A percentile compares a stretch with the other conserved stretches of the same genome.
Conservation (phyloP, 1,140 invertebrate genomes). For the Muscidifurax raptorellus region DNA sequence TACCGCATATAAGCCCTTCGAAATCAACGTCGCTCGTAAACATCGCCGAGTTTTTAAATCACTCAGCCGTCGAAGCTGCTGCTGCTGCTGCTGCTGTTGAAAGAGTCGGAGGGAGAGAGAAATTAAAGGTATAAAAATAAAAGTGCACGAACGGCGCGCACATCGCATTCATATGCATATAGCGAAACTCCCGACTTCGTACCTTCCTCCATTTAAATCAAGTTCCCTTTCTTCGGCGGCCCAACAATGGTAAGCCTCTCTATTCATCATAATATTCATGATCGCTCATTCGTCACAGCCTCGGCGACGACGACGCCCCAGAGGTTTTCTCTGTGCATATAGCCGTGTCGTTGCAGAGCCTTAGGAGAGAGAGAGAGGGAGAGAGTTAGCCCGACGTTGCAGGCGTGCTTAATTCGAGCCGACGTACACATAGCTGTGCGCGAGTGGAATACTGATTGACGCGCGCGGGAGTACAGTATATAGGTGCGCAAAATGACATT, state of each 20-base stretch:
- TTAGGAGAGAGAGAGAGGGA: neutral
- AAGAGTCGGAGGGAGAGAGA: neutral
- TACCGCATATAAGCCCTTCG: neutral
- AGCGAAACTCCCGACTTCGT: slow-evolving; percentile 53
- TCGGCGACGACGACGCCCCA: neutral
- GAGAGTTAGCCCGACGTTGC: neutral
- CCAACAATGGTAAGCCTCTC: slow-evolving; percentile 44
- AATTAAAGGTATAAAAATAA: neutral
- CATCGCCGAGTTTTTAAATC: slow-evolving; percentile 47
- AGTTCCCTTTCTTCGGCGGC: slow-evolving; percentile 41
- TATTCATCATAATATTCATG: slow-evolving; percentile 54
- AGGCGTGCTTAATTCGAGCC: slow-evolving; percentile 40
- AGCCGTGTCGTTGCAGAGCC: neutral
- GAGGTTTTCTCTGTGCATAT: neutral
- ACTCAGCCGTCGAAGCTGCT: slow-evolving; percentile 24
- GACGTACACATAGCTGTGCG: slow-evolving; percentile 37
- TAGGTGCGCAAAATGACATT: slow-evolving; percentile 29
- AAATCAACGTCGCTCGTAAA: slow-evolving; percentile 37
- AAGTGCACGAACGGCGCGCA: neutral
- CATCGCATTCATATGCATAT: slow-evolving; percentile 43
- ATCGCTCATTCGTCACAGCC: slow-evolving; percentile 45
- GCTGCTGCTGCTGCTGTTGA: neutral
- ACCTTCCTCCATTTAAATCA: slow-evolving; percentile 44
- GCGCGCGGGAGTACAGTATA: neutral
- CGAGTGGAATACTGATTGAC: slow-evolving; percentile 45